Evolutionary conservation across 35 echinoderm and acorn worm species (phyloP), one percentile per base, ranked within the genome.

Genomic region (Lytechinus pictus): DNA sequence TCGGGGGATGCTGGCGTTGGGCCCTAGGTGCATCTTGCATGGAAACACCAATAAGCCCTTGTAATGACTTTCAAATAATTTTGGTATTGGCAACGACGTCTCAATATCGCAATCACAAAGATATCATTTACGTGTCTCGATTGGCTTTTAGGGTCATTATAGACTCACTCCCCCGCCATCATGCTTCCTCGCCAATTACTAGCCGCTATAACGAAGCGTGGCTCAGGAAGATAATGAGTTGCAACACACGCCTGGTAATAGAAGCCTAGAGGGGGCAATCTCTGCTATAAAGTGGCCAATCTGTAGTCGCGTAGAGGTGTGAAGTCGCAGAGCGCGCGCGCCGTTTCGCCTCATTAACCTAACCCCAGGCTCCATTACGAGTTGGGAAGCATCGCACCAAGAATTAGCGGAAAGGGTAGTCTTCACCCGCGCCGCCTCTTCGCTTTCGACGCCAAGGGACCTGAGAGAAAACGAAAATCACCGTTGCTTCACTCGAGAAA

Each of bases 31-130:
- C 52, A 27, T 93, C 53, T 57, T 27, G 52, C 52, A 55, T 57
- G 57, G 92, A 57, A 53, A 93, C n/a, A 93, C 92, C 53, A 54
- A 93, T 93, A 93, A 93, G 92, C 92, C 52, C 92, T 54, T 93
- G 92, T 93, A 93, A 93, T 93, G 92, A 93, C 92, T 93, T 93
- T 57, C 92, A 93, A 93, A 93, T 57, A 53, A 93, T 93, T 93
- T 93, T 93, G 54, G 92, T 93, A 93, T 93, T 93, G 92, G 92
- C 92, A 93, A 93, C 92, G 92, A 93, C 92, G 92, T 93, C 92
- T 93, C 92, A 93, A 93, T 90, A 90, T 93, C 54, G 92, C 52
- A 93, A 93, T 93, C 92, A 93, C 92, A 93, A 54, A 93, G 92
- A 93, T 93, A 93, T 93, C 54, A 93, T 93, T 93, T 93, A 93